Evolutionary conservation across 2,888 invertebrate species (phyloP).

Genomic region (Gandaritis pyraliata): DNA sequence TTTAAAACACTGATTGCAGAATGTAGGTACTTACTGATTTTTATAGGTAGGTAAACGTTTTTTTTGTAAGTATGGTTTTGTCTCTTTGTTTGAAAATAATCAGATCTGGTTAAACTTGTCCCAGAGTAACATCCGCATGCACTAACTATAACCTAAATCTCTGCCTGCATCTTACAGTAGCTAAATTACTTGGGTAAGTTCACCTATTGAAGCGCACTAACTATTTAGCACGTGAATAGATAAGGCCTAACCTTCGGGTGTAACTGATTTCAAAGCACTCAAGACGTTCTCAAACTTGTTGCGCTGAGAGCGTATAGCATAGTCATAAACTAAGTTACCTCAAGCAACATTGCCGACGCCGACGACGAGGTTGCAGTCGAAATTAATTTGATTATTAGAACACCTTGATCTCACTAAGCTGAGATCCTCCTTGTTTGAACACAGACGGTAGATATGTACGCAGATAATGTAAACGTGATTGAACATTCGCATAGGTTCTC

Average conservation of each 20-base stretch:
- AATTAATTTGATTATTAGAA: conserved; percentile 82
- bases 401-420: conserved; percentile 77
- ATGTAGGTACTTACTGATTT: too few species aligned
- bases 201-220: conserved; percentile 46
- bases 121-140: not conserved
- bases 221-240: conserved; percentile 37
- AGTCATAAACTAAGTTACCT: conserved; percentile 82
- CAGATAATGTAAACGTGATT: conserved; percentile 56
- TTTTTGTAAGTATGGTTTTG: too few species aligned
- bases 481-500: conserved; percentile 27
- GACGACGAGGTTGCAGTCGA: conserved; percentile 62
- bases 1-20: too few species aligned
- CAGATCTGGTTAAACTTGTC: too few species aligned
- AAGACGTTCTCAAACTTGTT: conserved; percentile 81
- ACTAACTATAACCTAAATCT: conserved; percentile 26
- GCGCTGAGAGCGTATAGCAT: conserved; percentile 77
- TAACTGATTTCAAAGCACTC: conserved; percentile 78
- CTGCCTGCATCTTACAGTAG: conserved; percentile 11
- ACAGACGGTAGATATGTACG: conserved; percentile 41
- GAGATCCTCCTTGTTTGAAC: conserved; percentile 69
- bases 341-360: conserved; percentile 73
- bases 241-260: conserved; percentile 63
- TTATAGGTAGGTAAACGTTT: too few species aligned
- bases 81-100: too few species aligned
- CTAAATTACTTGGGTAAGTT: conserved; percentile 22